Base-by-base conservation (phyloP, 2,888 invertebrate species). In the Sthenelais limicola region DNA sequence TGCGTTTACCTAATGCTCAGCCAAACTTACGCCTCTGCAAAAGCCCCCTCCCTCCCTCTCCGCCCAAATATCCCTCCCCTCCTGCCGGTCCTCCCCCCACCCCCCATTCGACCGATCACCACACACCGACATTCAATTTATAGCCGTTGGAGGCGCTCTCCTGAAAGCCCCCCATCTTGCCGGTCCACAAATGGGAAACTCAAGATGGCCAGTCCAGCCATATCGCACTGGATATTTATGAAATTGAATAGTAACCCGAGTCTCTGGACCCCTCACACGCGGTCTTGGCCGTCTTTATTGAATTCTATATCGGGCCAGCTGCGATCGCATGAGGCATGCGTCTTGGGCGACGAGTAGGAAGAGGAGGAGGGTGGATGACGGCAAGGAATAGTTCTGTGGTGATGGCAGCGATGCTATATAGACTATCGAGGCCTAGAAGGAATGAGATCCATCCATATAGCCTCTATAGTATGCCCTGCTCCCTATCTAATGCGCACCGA, bases 1-100 rank as follows among this genome's bases (percentile, higher is more conserved):
- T 43, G 62, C 62, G 62, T 62, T 62, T 62, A 62, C 62, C 62
- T 62, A 62, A 62, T 62, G 62, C 43, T 62, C 38, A 28, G 62
- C 62, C 62, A 62, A 62, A 62, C 62, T 62, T 35, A 43, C 62
- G 62, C 38, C n/a, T n/a, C n/a, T n/a, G n/a, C n/a, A n/a, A n/a
- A n/a, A n/a, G n/a, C n/a, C n/a, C n/a, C n/a, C n/a, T n/a, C n/a
- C n/a, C n/a, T n/a, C n/a, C n/a, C n/a, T n/a, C n/a, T n/a, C n/a
- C n/a, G n/a, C n/a, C n/a, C n/a, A n/a, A n/a, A n/a, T n/a, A n/a
- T n/a, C n/a, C n/a, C n/a, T n/a, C n/a, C n/a, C n/a, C n/a, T n/a
- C n/a, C n/a, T n/a, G n/a, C n/a, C n/a, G n/a, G n/a, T n/a, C n/a
- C n/a, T 35, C 62, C 21, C 38, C 38, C 21, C 38, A 12, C 38